These are phyloP conservation scores for Wasmannia auropunctata DNA, from an alignment of 1,140 invertebrate genomes.

Conservation along the genomic window DNA sequence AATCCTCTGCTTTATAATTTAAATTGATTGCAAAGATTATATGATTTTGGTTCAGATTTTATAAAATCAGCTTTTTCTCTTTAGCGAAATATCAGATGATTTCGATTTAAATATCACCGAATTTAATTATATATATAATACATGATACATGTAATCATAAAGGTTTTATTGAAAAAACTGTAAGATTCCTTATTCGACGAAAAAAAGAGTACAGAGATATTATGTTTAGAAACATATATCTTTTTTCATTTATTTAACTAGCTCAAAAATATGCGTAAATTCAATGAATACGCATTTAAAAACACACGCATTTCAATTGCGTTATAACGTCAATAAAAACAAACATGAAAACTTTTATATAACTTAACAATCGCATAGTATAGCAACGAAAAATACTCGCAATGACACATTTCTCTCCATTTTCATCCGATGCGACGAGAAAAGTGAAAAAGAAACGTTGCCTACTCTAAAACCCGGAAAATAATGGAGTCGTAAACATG, in stretches of 20 bases:
- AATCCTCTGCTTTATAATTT: background rate
- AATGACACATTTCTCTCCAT: slow-evolving; percentile 9
- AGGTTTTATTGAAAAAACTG: background rate
- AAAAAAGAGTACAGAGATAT: background rate
- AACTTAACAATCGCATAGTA: background rate
- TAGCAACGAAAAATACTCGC: background rate
- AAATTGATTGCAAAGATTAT: background rate
- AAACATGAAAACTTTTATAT: background rate
- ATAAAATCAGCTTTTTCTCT: background rate
- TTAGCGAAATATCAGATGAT: no score
- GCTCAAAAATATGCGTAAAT: background rate
- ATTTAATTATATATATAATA: background rate
- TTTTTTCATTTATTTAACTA: background rate
- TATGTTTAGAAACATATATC: background rate
- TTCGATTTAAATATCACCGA: no score
- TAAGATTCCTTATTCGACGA: background rate
- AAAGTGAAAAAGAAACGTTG: background rate
- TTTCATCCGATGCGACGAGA: background rate
- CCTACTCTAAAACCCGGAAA: slow-evolving; percentile 8
- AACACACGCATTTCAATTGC: background rate
- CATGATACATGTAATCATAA: no score
- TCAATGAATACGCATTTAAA: background rate
- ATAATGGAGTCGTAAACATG: slow-evolving; percentile 46
- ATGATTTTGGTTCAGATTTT: background rate
- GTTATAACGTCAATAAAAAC: background rate